Base-by-base conservation (phyloP, 2,888 invertebrate species). In the Scelioninae gen. 1 region DNA sequence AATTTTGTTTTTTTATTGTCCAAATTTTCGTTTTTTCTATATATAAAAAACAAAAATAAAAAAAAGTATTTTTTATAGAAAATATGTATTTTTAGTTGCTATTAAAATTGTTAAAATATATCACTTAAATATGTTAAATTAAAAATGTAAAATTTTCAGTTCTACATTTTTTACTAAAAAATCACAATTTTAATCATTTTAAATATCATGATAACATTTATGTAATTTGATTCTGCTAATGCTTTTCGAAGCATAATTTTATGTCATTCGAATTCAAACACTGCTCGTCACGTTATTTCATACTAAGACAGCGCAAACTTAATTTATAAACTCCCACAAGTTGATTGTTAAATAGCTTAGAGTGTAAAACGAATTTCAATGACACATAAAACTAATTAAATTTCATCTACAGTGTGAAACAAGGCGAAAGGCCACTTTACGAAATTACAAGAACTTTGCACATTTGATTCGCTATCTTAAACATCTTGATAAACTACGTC, bases 311-410 rank as follows among this genome's bases (percentile, higher is more conserved):
- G n/a, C 29, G 29, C 60, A 60, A 43, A 60, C 29, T 60, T 13
- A 60, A 60, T 60, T 60, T 60, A 29, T 34, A 47, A 63, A 49
- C 63, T 63, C 15, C 15, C 32, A 3, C 15, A 13, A 63, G 31
- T 49, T 32, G 34, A 31, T 16, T 16, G 49, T 23, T 11, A 63
- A 9, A 49, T 34, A 34, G 16, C 32, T 63, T 31, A 23, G 31
- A 23, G 47, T 47, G 9, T 9, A 7, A n/a, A 45, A 29, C 31
- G 11, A 32, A 63, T 34, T 63, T 34, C 32, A 49, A 63, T 63
- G 49, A 32, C 63, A 49, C 49, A 49, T 34, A 49, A 47, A 63
- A 34, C 49, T 49, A 63, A 63, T 63, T 63, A 49, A 47, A 63
- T 63, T 47, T 49, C 32, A n/a, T 23, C 23, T 32, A 49, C n/a